Conservation (phyloP, 2,113 vertebrate genomes). For the Spheniscus mendiculus region DNA sequence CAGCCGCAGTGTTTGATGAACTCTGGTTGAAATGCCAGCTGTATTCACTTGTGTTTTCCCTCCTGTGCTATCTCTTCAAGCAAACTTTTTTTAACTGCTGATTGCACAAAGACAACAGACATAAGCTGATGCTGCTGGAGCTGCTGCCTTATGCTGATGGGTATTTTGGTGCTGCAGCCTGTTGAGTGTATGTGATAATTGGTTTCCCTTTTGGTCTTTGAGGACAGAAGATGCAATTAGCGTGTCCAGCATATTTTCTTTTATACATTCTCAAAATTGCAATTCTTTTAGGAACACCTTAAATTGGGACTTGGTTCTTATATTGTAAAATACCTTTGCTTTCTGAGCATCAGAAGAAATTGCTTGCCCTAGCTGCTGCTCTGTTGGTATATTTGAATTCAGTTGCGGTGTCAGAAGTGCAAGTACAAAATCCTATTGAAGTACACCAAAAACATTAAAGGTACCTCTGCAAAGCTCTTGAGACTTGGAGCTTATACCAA, state of each 20-base stretch:
- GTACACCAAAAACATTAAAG: neutral
- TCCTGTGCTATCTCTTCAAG: conserved; percentile 34
- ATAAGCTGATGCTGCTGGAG: conserved; percentile 8
- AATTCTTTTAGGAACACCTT: conserved; percentile 48
- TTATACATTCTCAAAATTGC: conserved; percentile 57
- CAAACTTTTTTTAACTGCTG: conserved; percentile 8
- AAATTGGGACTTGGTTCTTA: conserved; percentile 34
- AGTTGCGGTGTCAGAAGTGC: neutral
- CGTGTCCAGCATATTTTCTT: conserved; percentile 56
- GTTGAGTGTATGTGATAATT: conserved; percentile 76
- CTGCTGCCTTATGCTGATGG: conserved; percentile 33
- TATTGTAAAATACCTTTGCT: conserved; percentile 1
- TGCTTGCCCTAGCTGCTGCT: neutral
- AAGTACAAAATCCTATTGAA: conserved; percentile 29
- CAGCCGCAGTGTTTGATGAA: neutral
- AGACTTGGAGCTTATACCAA: neutral
- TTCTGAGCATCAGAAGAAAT: conserved; percentile 37
- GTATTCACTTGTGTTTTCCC: conserved; percentile 41
- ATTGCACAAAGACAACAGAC: conserved; percentile 9
- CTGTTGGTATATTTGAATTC: conserved; percentile 16
- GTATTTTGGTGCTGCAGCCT: conserved; percentile 55
- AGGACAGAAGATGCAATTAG: conserved; percentile 77
- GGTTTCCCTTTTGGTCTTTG: conserved; percentile 70
- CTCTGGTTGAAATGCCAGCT: conserved; percentile 31
- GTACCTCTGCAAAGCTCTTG: neutral